Evolutionary conservation across 92 coral and sea anemone species (phyloP), one percentile per base, ranked within the genome.

Genomic region (Phenganax stokvisi): DNA sequence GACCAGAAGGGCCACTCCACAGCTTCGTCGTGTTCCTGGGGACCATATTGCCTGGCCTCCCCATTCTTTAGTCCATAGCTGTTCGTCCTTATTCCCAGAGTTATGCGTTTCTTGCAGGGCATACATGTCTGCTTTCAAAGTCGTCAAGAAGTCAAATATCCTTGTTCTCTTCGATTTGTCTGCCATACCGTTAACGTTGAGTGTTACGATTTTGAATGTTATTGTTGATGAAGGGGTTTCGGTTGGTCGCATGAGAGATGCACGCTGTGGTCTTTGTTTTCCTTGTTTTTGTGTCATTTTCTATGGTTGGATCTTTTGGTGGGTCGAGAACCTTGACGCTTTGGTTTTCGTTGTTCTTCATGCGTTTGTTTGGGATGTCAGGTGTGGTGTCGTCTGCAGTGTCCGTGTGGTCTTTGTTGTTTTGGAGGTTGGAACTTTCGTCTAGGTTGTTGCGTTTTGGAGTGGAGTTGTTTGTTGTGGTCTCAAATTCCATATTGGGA

Each of bases 31-130:
- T 3, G 75, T 85, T 0, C 86, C 88, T 28, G 74, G 68, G 51
- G 63, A 80, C 28, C 68, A 73, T 2, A 84, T 12, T 8, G 70
- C 27, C 0, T 13, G 28, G 8, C 88, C 84, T 1, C 31, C 76
- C 86, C 90, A 88, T 57, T 88, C 88, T 7, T 83, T 65, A 57
- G 64, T 3, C n/a, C 76, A 70, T 55, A 61, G 11, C 6, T 51
- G 44, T 81, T 85, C 75, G 8, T 69, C 15, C 12, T 44, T 72
- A 16, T 0, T 2, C 0, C 86, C 65, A 56, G 80, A 0, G n/a
- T 72, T 85, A 66, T 85, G 90, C 0, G 86, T 88, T 59, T 88
- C 90, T 71, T 88, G 88, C 8, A 85, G 8, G 9, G 81, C 75
- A n/a, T 0, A 72, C 1, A 72, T 0, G 56, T 72, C 76, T 7